These are phyloP conservation scores for Cryptocephalus moraei DNA, from an alignment of 2,888 invertebrate genomes.

Conservation along the genomic window DNA sequence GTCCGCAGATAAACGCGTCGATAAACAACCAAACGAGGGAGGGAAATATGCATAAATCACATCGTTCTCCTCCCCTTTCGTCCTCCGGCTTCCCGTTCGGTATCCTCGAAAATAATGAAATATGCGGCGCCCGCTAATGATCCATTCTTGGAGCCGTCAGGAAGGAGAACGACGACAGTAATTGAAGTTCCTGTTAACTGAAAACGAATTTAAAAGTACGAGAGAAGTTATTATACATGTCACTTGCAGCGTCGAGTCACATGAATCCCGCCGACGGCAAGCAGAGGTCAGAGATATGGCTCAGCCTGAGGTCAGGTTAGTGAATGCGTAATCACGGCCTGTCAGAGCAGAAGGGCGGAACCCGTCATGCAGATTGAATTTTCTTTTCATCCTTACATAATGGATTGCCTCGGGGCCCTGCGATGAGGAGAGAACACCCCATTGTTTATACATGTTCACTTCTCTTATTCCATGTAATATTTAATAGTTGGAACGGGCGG, in stretches of 20 bases:
- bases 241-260: conserved; percentile 34
- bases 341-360: conserved; percentile 37
- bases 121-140: background rate
- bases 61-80: too few relatives aligned
- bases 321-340: conserved; percentile 39
- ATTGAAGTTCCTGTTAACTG: conserved; percentile 7
- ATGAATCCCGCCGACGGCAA: conserved; percentile 17
- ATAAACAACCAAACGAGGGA: too few relatives aligned
- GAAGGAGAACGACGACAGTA: conserved; percentile 1
- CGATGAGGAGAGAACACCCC: conserved; percentile 27
- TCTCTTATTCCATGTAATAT: conserved; percentile 7
- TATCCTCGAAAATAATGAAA: too few relatives aligned
- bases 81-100: too few relatives aligned
- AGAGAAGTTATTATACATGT: conserved; percentile 34
- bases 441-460: conserved; percentile 27
- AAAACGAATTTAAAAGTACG: conserved; percentile 17
- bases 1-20: too few relatives aligned
- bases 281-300: conserved; percentile 21
- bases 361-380: conserved; percentile 39
- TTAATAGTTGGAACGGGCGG: conserved; percentile 5
- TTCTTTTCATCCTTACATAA: conserved; percentile 40
- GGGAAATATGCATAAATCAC: too few relatives aligned
- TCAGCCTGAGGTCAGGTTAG: conserved; percentile 33
- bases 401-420: conserved; percentile 32
- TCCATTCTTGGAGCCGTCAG: background rate